Conservation (phyloP, 2,888 invertebrate genomes). For the Anaspis maculata region DNA sequence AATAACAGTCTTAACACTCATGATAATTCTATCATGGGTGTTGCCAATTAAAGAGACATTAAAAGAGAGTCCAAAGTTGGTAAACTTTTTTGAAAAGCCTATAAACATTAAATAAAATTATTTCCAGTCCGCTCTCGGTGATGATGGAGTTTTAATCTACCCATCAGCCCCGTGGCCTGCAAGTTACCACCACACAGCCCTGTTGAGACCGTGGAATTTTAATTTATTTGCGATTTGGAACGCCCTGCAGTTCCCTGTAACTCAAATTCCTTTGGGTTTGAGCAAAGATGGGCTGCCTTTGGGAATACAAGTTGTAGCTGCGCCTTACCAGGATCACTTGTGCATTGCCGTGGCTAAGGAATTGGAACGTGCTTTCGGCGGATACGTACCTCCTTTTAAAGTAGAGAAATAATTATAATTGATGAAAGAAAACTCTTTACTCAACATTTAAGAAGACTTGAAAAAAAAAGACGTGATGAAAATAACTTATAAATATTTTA, state of each 20-base stretch:
- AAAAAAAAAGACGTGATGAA: background rate
- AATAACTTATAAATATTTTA: no score
- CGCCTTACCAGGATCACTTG: constrained; percentile 60
- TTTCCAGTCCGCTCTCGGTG: no score
- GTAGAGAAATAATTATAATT: constrained; percentile 2
- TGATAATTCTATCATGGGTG: no score
- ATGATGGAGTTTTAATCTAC: constrained; percentile 74
- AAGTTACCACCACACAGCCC: constrained; percentile 71
- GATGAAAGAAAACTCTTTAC: no score
- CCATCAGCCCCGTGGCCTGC: constrained; percentile 75
- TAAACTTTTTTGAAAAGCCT: no score
- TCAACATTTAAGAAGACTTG: no score
- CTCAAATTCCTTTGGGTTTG: constrained; percentile 77
- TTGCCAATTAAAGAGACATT: no score
- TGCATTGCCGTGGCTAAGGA: constrained; percentile 66
- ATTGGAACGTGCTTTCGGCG: constrained; percentile 60
- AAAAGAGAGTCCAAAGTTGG: no score
- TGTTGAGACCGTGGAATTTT: constrained; percentile 74
- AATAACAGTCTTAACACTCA: no score
- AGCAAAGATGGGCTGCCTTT: constrained; percentile 62
- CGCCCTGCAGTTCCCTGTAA: constrained; percentile 71
- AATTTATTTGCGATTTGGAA: constrained; percentile 81
- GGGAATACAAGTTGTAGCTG: constrained; percentile 72
- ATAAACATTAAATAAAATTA: no score
- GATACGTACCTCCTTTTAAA: constrained; percentile 55